A percentile compares a stretch with the other conserved stretches of the same genome.
Conservation (phyloP, 2,113 vertebrate species). For the Arothron firmamentum region DNA sequence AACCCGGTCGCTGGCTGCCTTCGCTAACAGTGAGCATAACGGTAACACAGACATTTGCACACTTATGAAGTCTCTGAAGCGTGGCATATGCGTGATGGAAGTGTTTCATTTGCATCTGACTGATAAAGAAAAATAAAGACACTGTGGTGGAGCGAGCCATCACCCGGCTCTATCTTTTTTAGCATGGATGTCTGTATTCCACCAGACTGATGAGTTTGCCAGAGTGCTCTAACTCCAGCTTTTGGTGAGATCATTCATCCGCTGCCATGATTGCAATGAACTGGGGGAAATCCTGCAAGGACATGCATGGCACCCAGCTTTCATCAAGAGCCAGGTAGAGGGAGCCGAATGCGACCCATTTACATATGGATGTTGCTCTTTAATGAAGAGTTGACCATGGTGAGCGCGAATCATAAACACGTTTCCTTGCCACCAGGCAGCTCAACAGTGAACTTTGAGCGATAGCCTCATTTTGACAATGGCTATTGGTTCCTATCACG, state of each 20-base stretch:
- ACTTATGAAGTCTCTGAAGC: constrained; percentile 45
- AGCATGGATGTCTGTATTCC: constrained; percentile 56
- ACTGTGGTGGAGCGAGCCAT: constrained; percentile 44
- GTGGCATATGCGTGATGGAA: constrained; percentile 52
- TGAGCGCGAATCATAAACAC: constrained; percentile 47
- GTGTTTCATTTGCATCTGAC: constrained; percentile 57
- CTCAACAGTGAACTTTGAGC: constrained; percentile 17
- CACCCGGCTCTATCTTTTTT: constrained; percentile 26
- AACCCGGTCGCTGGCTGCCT: too few relatives aligned
- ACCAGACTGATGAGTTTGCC: constrained; percentile 48
- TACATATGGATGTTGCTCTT: constrained; percentile 41
- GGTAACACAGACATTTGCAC: neutral
- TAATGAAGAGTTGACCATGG: neutral
- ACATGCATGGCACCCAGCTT: constrained; percentile 38
- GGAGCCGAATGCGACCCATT: constrained; percentile 20
- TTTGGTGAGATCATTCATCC: constrained; percentile 54
- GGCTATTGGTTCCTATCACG: constrained; percentile 6
- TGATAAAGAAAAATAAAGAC: constrained; percentile 58
- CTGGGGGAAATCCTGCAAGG: constrained; percentile 38
- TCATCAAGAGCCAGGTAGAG: constrained; percentile 48
- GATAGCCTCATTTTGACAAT: constrained; percentile 18
- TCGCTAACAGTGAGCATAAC: neutral
- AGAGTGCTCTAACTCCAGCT: constrained; percentile 24
- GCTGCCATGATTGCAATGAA: constrained; percentile 54
- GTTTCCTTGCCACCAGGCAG: constrained; percentile 36